Conservation (phyloP, 2,113 vertebrate species). For the Telmatochromis brachygnathus region DNA sequence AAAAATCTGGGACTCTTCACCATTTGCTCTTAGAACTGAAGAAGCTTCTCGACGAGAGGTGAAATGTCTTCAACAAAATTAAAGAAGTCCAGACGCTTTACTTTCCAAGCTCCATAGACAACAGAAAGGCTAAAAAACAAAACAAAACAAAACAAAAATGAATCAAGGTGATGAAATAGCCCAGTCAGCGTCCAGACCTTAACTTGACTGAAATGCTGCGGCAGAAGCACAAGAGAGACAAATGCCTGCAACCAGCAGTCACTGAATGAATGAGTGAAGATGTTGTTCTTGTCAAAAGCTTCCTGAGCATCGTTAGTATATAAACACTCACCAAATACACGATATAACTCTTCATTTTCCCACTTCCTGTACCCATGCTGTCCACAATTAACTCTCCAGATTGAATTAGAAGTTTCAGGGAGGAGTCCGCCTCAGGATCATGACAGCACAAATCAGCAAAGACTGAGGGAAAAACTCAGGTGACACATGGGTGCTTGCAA, state of each 20-base stretch:
- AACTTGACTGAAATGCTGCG: background rate
- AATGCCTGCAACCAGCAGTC: background rate
- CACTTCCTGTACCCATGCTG: background rate
- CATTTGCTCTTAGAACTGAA: background rate
- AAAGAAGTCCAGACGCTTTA: background rate
- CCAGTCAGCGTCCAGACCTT: background rate
- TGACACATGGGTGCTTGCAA: background rate
- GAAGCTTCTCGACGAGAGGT: background rate
- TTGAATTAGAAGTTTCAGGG: slow-evolving; percentile 18
- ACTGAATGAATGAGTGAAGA: background rate
- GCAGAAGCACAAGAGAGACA: background rate
- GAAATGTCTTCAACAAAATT: background rate
- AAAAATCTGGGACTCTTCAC: background rate
- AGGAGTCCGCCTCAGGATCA: background rate
- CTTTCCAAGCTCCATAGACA: background rate
- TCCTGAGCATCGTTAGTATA: background rate
- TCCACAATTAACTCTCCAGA: slow-evolving; percentile 7
- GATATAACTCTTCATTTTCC: background rate
- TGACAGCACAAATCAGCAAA: background rate
- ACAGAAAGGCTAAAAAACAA: background rate
- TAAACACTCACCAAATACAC: background rate
- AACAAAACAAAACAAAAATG: background rate
- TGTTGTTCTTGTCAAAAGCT: background rate
- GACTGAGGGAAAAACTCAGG: background rate
- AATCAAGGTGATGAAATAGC: background rate